phyloP scores from a whole-genome alignment of 2,888 invertebrate genomes.

The Choreutis nemorana region DNA sequence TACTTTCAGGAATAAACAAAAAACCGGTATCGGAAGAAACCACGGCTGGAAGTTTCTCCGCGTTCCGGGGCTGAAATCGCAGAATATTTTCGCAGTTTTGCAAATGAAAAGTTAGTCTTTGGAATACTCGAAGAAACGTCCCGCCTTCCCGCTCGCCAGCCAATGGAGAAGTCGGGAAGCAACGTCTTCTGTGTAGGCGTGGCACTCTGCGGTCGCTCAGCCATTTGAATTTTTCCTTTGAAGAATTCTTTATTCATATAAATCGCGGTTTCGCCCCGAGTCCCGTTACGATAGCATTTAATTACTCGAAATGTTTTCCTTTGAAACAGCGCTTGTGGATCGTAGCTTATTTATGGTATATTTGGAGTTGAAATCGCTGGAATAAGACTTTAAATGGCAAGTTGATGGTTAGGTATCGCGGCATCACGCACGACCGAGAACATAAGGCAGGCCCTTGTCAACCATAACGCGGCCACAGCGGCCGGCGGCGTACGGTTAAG shows the following conservation, averaged over 20 bases:
- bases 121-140: constrained; percentile 50
- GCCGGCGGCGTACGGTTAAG: constrained; percentile 34
- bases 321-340: background rate
- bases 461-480: constrained; percentile 57
- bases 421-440: constrained; percentile 33
- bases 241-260: constrained; percentile 57
- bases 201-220: constrained; percentile 50
- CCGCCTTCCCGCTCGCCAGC: constrained; percentile 43
- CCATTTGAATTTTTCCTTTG: constrained; percentile 60
- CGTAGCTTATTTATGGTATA: too few relatives aligned
- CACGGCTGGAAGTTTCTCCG: constrained; percentile 49
- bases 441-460: constrained; percentile 59
- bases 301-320: background rate
- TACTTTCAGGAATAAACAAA: constrained; percentile 17
- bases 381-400: background rate
- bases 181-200: constrained; percentile 59
- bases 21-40: constrained; percentile 39
- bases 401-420: constrained; percentile 9
- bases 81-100: constrained; percentile 60
- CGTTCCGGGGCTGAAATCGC: constrained; percentile 50
- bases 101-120: constrained; percentile 63
- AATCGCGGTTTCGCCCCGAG: constrained; percentile 31
- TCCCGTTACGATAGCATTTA: background rate
- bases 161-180: constrained; percentile 61
- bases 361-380: too few relatives aligned